Evolutionary conservation across 2,797 vertebrate genomes (phyloP).

Genomic region (Enteromius trimaculatus): DNA sequence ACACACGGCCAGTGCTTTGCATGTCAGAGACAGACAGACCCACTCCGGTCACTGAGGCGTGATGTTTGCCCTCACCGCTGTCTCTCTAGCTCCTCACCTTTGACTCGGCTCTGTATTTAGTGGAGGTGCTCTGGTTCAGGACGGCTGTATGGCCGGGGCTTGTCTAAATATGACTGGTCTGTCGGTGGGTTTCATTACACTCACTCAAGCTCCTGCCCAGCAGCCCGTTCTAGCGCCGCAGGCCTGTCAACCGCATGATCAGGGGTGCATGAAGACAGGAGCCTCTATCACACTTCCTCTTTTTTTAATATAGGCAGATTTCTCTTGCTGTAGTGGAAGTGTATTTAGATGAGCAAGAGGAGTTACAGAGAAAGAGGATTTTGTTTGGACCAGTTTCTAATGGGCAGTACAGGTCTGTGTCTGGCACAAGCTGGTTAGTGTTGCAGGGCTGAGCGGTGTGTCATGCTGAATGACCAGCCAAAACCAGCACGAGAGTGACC

Average conservation of each 20-base stretch:
- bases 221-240: slow-evolving; percentile 78
- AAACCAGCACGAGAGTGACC: neutral
- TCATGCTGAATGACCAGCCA: neutral
- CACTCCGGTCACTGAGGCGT: slow-evolving; percentile 80
- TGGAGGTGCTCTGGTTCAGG: slow-evolving; percentile 68
- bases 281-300: slow-evolving; percentile 55
- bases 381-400: neutral
- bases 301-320: slow-evolving; percentile 80
- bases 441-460: neutral
- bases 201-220: slow-evolving; percentile 80
- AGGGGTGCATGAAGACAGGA: slow-evolving; percentile 75
- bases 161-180: slow-evolving; percentile 82
- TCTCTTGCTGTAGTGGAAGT: slow-evolving; percentile 66
- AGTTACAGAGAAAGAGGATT: neutral
- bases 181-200: slow-evolving; percentile 82
- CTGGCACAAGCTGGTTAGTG: neutral
- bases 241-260: slow-evolving; percentile 81
- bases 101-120: slow-evolving; percentile 84
- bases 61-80: slow-evolving; percentile 87
- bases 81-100: slow-evolving; percentile 84
- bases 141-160: slow-evolving; percentile 72
- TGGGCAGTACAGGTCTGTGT: neutral
- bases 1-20: slow-evolving; percentile 82
- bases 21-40: slow-evolving; percentile 79
- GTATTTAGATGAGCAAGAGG: slow-evolving; percentile 64